These are phyloP conservation scores for Galeopsomyia nigrocyanea DNA, from an alignment of 2,888 invertebrate genomes.

Conservation along the genomic window DNA sequence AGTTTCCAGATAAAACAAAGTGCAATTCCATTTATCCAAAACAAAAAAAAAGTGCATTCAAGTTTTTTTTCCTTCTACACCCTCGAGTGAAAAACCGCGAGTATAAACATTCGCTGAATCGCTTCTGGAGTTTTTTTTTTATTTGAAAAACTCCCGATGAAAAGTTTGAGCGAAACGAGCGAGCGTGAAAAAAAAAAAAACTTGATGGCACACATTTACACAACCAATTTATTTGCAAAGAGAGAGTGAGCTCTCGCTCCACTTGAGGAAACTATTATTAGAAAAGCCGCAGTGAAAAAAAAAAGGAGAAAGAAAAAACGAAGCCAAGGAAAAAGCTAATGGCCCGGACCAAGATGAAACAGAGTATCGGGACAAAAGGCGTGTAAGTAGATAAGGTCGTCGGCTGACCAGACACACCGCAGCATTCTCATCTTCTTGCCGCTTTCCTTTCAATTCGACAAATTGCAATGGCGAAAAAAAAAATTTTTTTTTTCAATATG, in stretches of 20 bases:
- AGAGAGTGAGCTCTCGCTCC: background rate
- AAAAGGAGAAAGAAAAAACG: background rate
- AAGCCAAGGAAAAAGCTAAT: constrained; percentile 22
- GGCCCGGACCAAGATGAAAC: constrained; percentile 33
- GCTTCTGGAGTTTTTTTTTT: too few relatives aligned
- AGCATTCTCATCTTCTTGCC: too few relatives aligned
- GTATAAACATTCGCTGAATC: too few relatives aligned
- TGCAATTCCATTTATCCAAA: too few relatives aligned
- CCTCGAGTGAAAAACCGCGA: too few relatives aligned
- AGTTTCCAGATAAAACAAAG: too few relatives aligned
- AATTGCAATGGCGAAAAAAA: constrained; percentile 18
- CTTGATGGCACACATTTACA: background rate
- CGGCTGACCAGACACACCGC: background rate
- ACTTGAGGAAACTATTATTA: too few relatives aligned
- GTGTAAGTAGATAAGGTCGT: constrained; percentile 34
- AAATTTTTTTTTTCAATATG: background rate
- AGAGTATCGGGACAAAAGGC: constrained; percentile 22
- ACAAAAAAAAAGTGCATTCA: too few relatives aligned
- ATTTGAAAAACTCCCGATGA: too few relatives aligned
- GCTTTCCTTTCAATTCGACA: constrained; percentile 12
- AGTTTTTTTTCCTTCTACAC: too few relatives aligned
- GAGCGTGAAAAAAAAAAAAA: background rate
- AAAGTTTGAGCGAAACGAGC: too few relatives aligned
- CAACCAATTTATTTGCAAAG: constrained; percentile 1
- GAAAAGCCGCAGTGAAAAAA: too few relatives aligned